These are phyloP conservation scores for Bucco capensis DNA, from an alignment of 2,113 vertebrate species.

Conservation along the genomic window DNA sequence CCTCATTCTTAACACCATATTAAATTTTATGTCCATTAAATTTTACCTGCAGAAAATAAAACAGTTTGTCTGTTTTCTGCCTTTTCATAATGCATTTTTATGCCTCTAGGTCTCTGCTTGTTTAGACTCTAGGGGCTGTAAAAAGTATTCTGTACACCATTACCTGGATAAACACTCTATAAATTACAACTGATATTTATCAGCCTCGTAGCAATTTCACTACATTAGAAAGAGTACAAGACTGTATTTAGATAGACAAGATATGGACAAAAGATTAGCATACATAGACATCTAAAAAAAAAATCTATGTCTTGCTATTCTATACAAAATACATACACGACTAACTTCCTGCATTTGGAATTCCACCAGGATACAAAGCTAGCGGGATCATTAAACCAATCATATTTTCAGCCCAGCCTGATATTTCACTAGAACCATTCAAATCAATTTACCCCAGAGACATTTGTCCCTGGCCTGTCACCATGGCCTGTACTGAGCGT, in stretches of 20 bases:
- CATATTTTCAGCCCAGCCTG: constrained; percentile 71
- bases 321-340: not conserved
- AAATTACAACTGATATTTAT: constrained; percentile 66
- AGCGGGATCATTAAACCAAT: constrained; percentile 73
- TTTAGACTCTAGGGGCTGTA: constrained; percentile 29
- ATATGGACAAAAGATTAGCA: constrained; percentile 63
- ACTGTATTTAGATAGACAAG: constrained; percentile 51
- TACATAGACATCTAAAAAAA: not conserved
- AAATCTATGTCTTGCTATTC: not conserved
- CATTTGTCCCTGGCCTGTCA: constrained; percentile 81
- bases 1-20: not conserved
- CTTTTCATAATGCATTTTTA: constrained; percentile 69
- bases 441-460: constrained; percentile 81
- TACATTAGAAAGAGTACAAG: constrained; percentile 29
- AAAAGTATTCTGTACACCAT: constrained; percentile 58
- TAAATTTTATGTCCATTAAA: constrained; percentile 62
- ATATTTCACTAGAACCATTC: constrained; percentile 77
- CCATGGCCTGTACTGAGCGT: constrained; percentile 68
- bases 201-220: constrained; percentile 35
- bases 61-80: constrained; percentile 47
- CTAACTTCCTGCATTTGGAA: constrained; percentile 65
- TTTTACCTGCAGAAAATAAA: constrained; percentile 61
- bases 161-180: constrained; percentile 67
- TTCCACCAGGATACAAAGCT: constrained; percentile 56
- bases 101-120: constrained; percentile 34